phyloP scores from a whole-genome alignment of 2,113 vertebrate genomes.

The Vidua chalybeata region DNA sequence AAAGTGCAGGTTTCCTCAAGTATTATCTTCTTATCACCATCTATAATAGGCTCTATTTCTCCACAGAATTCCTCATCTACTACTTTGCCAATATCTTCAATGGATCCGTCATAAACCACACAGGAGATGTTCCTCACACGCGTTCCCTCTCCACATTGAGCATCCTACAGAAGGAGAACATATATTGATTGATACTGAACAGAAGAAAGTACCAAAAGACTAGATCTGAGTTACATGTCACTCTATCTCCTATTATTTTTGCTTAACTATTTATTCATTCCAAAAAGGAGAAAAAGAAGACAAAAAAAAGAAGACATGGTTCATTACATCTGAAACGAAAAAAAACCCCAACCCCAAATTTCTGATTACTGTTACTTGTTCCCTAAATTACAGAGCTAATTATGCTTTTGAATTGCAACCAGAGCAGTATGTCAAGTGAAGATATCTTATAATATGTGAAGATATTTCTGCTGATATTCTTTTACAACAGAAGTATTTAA shows the following conservation, averaged over 20 bases:
- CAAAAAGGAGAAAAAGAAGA: no score
- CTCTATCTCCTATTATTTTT: neutral
- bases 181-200: neutral
- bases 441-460: neutral
- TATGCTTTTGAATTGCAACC: neutral
- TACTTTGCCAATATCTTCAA: conserved; percentile 74
- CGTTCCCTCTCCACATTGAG: conserved; percentile 90
- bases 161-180: conserved; percentile 73
- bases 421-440: neutral
- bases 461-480: neutral
- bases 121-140: conserved; percentile 91
- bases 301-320: no score
- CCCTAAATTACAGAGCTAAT: neutral
- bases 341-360: neutral
- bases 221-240: neutral
- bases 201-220: neutral
- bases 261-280: neutral
- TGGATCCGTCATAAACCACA: conserved; percentile 88
- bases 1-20: conserved; percentile 89
- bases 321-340: neutral
- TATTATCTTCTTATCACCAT: conserved; percentile 79
- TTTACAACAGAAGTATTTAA: neutral
- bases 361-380: neutral
- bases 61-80: conserved; percentile 94
- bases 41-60: conserved; percentile 80